Evolutionary conservation across 2,113 vertebrate species (phyloP), one percentile per base, ranked within the genome.

Genomic region (Etheostoma cragini): DNA sequence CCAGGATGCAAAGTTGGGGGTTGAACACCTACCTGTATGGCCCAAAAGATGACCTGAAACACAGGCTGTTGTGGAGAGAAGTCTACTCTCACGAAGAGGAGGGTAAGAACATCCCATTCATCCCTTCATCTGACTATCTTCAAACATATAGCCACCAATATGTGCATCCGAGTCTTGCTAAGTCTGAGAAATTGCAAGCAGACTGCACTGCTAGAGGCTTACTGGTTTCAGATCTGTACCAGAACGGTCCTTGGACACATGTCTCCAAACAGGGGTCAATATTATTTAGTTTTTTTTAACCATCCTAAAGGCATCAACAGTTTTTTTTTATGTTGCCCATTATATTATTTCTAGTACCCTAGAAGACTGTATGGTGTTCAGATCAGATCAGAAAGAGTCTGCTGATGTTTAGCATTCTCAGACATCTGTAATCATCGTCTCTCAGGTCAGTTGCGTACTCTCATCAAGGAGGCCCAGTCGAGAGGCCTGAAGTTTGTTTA

Each of bases 21-120:
- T 89, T 97, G 76, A 97, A 97, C 93, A 96, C 95, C 26, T 97
- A 97, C 90, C 91, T 97, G 88, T 97, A 97, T 0, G 96, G 96
- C 0, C 96, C 96, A 49, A 97, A 97, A 92, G 96, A 97, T 0
- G 96, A 97, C 90, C 94, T 96, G 78, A 97, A 97, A 85, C 96
- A 97, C 92, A 93, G 96, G 30, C 92, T 97, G 85, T 72, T 97
- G 74, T 97, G 96, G 96, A 93, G 96, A 71, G 96, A 97, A 92
- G 95, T 96, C 72, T 97, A 97, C 89, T 96, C 96, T 15, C 89
- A 94, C 6, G 96, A 96, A 16, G 96, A 97, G 87, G 95, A 97
- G 90, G 95, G 96, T 97, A 93, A 42, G 67, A 56, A 15, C 49
- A 35, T 35, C 30, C 30, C 58, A 61, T 61, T 61, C 30, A 30